A percentile compares a stretch with the other conserved stretches of the same genome.
phyloP scores from a whole-genome alignment of 2,797 vertebrate species.

The Cossypha polioptera region DNA sequence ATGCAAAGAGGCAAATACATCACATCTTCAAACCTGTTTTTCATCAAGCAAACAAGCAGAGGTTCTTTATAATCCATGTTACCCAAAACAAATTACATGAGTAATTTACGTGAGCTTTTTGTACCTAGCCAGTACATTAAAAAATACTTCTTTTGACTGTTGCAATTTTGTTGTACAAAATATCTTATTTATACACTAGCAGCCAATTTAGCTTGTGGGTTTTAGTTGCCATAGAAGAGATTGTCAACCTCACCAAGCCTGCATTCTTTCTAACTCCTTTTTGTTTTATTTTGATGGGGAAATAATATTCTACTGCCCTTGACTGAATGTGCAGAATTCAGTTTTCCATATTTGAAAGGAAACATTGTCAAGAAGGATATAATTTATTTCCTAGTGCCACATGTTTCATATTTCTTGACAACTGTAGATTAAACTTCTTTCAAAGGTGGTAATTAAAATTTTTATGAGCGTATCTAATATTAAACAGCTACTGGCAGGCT shows the following conservation, averaged over 20 bases:
- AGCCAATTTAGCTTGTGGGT: background rate
- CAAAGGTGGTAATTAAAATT: constrained; percentile 66
- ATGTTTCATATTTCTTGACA: constrained; percentile 61
- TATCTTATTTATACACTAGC: background rate
- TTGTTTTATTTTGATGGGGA: background rate
- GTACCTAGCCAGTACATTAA: background rate
- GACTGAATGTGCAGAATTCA: background rate
- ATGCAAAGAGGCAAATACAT: background rate
- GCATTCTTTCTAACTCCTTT: background rate
- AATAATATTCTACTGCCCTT: background rate
- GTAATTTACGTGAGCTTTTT: background rate
- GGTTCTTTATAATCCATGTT: background rate
- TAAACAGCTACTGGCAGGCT: constrained; percentile 55
- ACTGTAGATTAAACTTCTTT: constrained; percentile 61
- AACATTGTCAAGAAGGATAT: constrained; percentile 12
- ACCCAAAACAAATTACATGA: background rate
- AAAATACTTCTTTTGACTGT: background rate
- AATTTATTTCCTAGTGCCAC: constrained; percentile 35
- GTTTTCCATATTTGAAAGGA: constrained; percentile 13
- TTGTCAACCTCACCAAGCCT: background rate
- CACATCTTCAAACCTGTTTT: background rate
- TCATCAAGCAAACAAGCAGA: background rate
- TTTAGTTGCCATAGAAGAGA: background rate
- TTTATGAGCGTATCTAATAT: constrained; percentile 68
- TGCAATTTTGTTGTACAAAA: background rate